Conservation (phyloP, 1,140 invertebrate genomes). For the Telenomus remus region DNA sequence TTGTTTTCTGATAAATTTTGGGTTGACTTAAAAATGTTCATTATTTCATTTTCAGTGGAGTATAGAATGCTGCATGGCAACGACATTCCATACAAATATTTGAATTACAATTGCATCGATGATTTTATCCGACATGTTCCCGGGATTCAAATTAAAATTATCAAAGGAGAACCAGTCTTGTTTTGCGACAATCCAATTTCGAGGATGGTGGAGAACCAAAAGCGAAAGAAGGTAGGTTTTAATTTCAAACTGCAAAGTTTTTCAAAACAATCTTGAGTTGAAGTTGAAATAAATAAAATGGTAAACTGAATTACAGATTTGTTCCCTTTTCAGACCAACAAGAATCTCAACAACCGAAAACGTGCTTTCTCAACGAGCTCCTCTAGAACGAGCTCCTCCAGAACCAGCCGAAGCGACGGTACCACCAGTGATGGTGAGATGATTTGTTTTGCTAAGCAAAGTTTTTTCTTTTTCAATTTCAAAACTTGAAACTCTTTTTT, state of each 20-base stretch:
- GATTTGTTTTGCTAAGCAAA: neutral
- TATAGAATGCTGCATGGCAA: neutral
- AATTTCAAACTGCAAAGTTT: no score
- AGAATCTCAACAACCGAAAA: no score
- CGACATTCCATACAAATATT: conserved; percentile 11
- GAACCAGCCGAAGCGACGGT: conserved; percentile 2
- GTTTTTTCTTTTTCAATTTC: neutral
- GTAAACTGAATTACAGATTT: no score
- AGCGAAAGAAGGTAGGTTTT: neutral
- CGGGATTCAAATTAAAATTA: conserved; percentile 2
- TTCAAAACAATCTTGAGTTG: no score
- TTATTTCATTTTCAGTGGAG: conserved; percentile 15
- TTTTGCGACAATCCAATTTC: neutral
- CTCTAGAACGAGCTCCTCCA: no score
- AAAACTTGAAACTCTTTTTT: no score
- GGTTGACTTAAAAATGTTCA: no score
- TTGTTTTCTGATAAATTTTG: conserved; percentile 2
- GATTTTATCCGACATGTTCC: conserved; percentile 23
- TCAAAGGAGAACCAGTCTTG: neutral
- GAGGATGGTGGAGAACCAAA: conserved; percentile 26
- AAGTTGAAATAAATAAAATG: no score
- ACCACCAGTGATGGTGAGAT: conserved; percentile 1
- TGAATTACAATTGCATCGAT: conserved; percentile 18
- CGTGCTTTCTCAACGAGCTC: no score
- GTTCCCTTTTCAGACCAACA: no score